Percentiles rank a stretch among this genome's conserved stretches.
Evolutionary conservation across 1,140 invertebrate species (phyloP).

Genomic region (Kradibia gibbosae): DNA sequence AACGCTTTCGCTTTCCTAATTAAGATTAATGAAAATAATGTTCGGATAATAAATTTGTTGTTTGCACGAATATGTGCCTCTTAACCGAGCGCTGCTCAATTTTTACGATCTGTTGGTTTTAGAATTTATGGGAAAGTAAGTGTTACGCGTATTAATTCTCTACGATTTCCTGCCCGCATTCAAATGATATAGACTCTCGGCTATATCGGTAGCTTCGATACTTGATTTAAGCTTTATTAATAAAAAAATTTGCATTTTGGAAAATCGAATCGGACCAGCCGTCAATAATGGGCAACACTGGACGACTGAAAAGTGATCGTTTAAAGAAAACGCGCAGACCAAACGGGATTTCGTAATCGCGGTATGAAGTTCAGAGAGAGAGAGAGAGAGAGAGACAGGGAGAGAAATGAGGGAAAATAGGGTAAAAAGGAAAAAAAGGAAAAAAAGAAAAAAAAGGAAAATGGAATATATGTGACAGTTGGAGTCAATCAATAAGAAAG

Average conservation of each 20-base stretch:
- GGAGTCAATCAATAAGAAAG: slow-evolving; percentile 53
- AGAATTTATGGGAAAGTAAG: not conserved
- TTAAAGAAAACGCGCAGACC: not conserved
- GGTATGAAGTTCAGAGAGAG: not conserved
- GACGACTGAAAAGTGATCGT: not conserved
- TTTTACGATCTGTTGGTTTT: not conserved
- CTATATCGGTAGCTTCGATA: slow-evolving; percentile 12
- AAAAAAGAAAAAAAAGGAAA: slow-evolving; percentile 19
- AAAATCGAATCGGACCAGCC: not conserved
- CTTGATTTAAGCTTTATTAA: slow-evolving; percentile 50
- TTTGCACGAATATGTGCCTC: not conserved
- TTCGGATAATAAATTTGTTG: not conserved
- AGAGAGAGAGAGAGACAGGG: too few species aligned
- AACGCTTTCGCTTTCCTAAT: not conserved
- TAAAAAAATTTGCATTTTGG: slow-evolving; percentile 44
- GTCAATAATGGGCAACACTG: not conserved
- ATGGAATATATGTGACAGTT: too few species aligned
- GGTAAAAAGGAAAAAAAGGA: not conserved
- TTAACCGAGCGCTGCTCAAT: not conserved
- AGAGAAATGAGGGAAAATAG: not conserved
- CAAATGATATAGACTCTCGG: slow-evolving; percentile 24
- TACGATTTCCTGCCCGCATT: slow-evolving; percentile 21
- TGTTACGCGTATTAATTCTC: slow-evolving; percentile 17
- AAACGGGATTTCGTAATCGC: not conserved
- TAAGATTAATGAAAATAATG: not conserved